Base-by-base conservation (phyloP, 1,140 invertebrate species). In the Sinella curviseta region DNA sequence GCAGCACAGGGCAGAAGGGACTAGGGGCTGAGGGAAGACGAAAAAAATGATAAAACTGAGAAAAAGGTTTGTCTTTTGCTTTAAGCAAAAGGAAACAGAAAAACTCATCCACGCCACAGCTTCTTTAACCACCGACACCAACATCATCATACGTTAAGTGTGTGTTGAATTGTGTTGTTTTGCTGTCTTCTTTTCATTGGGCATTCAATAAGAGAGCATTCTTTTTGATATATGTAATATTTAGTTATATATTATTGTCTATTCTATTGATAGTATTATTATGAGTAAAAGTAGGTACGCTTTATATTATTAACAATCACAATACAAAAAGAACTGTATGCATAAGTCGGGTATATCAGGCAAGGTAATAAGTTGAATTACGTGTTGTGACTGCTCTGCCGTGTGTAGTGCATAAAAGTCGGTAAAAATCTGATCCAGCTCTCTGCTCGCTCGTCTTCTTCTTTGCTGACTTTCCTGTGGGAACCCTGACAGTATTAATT, bases 401-500 rank as follows among this genome's bases (percentile, higher is more conserved):
- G n/a, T n/a, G n/a, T n/a, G n/a, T n/a, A n/a, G 26, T 70, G 65
- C 65, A 70, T 70, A 31, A 30, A 70, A 14, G 65, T 33, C 31
- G 35, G 70, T n/a, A 77, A 82, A 82, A 82, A 82, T 77, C 78
- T 80, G 81, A 82, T 82, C 81, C 81, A 82, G 81, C 34, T 80
- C 76, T 4, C 3, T 33, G 4, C n/a, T 33, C 65, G 3, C n/a
- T 4, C 31, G 30, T 33, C 79, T 33, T n/a, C n/a, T 14, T 30
- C 30, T n/a, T 4, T 30, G 8, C n/a, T 79, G 77, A 80, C 77
- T 80, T 82, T 82, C 79, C 82, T 80, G 77, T 80, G 79, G 79
- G 82, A 80, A 82, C 74, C 67, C 73, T 36, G 77, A 77, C 77
- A 78, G 80, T 82, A 82, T 82, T 82, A 82, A 82, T 82, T 82